Evolutionary conservation across 2,888 invertebrate genomes (phyloP), one percentile per base, ranked within the genome.

Genomic region (Panopea generosa): DNA sequence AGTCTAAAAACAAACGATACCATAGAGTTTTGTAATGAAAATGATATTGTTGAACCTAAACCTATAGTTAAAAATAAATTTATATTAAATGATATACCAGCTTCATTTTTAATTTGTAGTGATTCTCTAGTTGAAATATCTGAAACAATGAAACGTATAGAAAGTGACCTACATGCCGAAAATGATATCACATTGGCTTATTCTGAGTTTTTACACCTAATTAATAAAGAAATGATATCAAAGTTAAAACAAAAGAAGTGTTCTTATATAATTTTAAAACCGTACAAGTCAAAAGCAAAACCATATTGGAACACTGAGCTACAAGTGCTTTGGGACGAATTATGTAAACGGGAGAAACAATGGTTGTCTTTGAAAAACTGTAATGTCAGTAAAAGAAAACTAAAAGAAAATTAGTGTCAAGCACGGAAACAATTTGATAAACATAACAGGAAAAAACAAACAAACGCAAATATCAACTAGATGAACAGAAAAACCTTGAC

Each of bases 201-300:
- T 38, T n/a, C 2, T 22, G 38, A 38, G 20, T 57, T 57, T 43
- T 14, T 43, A 9, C 20, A 57, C 4, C 18, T 57, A 38, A 14
- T 57, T 20, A 33, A 9, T 16, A 20, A 3, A 29, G 57, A 57
- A 57, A 57, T 57, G 57, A 57, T 38, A 38, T 22, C 38, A 9
- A 14, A 33, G 26, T 2, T 11, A 18, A 33, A 40, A 20, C 16
- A 6, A 11, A 11, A 26, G 2, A 24, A 11, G 27, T 9, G 3
- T 4, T 16, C 7, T 3, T 22, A 22, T 6, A 14, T n/a, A 20
- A 38, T 16, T 18, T 6, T 26, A 14, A 43, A 59, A 24, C 45
- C 33, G 33, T 11, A 59, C 26, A 59, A 45, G 26, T 40, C 59
- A 20, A 59, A n/a, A n/a, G 45, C 45, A 6, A 59, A 59, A 16